phyloP scores from a whole-genome alignment of 2,797 vertebrate genomes.

The Phyllotis vaccarum region DNA sequence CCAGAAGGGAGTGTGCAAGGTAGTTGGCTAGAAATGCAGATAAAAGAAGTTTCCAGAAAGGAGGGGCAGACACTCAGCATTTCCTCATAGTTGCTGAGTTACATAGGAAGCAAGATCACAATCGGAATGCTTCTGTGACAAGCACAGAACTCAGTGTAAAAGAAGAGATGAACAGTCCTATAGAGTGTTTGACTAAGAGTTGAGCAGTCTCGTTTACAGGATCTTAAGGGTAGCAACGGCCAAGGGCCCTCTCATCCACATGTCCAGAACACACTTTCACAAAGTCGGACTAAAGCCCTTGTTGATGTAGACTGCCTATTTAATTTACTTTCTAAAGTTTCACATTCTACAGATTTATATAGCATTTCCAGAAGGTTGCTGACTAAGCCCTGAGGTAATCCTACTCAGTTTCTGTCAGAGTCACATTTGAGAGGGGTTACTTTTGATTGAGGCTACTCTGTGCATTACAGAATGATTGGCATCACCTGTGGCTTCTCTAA shows the following conservation, averaged over 20 bases:
- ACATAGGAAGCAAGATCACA: conserved; percentile 40
- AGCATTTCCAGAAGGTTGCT: background rate
- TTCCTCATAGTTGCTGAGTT: conserved; percentile 35
- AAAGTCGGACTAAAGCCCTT: background rate
- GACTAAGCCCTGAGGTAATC: background rate
- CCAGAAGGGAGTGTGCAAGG: conserved; percentile 39
- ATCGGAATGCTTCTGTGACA: conserved; percentile 58
- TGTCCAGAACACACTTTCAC: background rate
- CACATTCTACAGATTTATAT: background rate
- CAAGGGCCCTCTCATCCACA: background rate
- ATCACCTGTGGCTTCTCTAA: background rate
- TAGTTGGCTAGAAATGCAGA: conserved; percentile 39
- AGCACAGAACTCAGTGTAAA: conserved; percentile 25
- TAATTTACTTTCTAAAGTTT: background rate
- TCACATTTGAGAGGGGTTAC: background rate
- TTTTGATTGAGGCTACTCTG: background rate
- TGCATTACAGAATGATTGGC: background rate
- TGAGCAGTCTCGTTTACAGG: background rate
- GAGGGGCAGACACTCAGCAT: background rate
- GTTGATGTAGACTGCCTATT: background rate
- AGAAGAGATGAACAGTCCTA: conserved; percentile 25
- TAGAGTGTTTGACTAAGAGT: conserved; percentile 4
- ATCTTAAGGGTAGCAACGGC: background rate
- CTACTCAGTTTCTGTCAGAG: background rate
- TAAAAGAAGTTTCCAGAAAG: conserved; percentile 15